Conservation (phyloP, 2,888 invertebrate genomes). For the Ashinkailepas kermadecensis region DNA sequence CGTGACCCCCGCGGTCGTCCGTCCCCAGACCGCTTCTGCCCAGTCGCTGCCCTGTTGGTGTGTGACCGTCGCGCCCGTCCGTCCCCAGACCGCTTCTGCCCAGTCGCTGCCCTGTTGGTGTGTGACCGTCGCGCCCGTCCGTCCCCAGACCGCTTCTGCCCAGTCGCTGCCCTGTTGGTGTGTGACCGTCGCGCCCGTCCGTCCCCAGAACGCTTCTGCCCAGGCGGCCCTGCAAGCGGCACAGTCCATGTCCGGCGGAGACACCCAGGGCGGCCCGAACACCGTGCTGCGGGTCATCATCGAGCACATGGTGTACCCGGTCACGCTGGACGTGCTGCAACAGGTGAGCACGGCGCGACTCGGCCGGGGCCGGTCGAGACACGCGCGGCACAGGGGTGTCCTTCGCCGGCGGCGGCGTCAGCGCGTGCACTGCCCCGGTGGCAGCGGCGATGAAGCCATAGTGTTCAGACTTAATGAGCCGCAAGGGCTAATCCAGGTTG, state of each 20-base stretch:
- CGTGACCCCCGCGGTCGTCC: too few species aligned
- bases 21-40: too few species aligned
- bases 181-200: too few species aligned
- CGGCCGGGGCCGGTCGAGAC: too few species aligned
- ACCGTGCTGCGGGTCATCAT: slow-evolving; percentile 96
- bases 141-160: slow-evolving; percentile 65
- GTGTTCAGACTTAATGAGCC: too few species aligned
- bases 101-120: too few species aligned
- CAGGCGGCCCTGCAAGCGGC: slow-evolving; percentile 79
- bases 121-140: too few species aligned
- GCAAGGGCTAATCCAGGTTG: too few species aligned
- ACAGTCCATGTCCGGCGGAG: slow-evolving; percentile 57
- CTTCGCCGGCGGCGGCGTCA: background rate
- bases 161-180: slow-evolving; percentile 43
- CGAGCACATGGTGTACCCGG: slow-evolving; percentile 97
- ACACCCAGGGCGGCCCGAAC: slow-evolving; percentile 82
- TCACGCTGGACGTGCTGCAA: slow-evolving; percentile 92
- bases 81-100: too few species aligned
- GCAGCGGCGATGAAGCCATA: slow-evolving; percentile 4
- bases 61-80: too few species aligned
- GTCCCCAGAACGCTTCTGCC: slow-evolving; percentile 65
- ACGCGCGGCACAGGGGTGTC: background rate
- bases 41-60: too few species aligned
- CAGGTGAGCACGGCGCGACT: slow-evolving; percentile 51
- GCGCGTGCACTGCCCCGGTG: background rate